phyloP scores from a whole-genome alignment of 2,113 vertebrate species.

The Platysteira castanea region DNA sequence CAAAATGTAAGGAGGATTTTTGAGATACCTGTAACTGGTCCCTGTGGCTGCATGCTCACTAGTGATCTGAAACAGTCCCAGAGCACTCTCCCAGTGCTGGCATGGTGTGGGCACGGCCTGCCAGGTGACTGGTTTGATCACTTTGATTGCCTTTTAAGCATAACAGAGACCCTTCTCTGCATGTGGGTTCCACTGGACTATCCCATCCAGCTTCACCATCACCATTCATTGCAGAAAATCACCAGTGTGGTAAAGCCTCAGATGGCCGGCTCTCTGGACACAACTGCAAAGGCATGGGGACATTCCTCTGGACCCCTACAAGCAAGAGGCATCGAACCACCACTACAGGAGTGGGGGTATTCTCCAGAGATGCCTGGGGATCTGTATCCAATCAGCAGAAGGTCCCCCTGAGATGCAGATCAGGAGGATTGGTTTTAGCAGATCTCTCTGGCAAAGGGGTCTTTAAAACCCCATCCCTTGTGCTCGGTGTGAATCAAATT shows the following conservation, averaged over 20 bases:
- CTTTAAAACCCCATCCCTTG: background rate
- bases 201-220: background rate
- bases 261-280: rapidly evolving
- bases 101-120: background rate
- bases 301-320: background rate
- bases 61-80: background rate
- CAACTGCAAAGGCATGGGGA: background rate
- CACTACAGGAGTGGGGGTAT: background rate
- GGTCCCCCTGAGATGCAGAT: background rate
- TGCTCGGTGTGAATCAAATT: background rate
- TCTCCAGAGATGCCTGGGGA: background rate
- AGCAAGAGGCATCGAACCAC: background rate
- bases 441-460: background rate
- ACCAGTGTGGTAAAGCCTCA: rapidly evolving
- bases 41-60: background rate
- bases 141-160: background rate
- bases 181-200: background rate
- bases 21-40: background rate
- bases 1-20: background rate
- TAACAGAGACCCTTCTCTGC: background rate
- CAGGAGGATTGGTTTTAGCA: background rate
- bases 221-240: background rate
- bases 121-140: background rate
- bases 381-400: background rate
- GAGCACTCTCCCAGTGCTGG: background rate